Evolutionary conservation across 2,888 invertebrate genomes (phyloP).

Genomic region (Heterodera filipjevi): DNA sequence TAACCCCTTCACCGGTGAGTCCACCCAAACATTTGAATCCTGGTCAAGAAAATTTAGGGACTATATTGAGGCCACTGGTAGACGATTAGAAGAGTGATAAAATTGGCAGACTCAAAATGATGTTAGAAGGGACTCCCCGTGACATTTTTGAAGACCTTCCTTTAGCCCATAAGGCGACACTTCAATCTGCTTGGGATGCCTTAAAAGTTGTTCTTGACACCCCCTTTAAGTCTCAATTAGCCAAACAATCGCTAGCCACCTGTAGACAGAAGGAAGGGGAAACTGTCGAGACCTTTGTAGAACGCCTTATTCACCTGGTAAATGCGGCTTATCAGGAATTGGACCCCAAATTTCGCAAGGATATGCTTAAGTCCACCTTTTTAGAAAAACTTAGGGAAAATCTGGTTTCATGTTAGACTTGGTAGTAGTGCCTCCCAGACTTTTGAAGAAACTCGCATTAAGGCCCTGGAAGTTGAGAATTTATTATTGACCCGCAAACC

Average conservation of each 20-base stretch:
- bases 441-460: constrained; percentile 4
- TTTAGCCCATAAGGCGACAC: neutral
- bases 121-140: no score
- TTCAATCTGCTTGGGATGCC: neutral
- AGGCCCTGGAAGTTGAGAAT: constrained; percentile 16
- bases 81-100: neutral
- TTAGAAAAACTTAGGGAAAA: neutral
- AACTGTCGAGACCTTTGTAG: constrained; percentile 4
- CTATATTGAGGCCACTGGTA: constrained; percentile 9
- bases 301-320: constrained; percentile 9
- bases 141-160: constrained; percentile 8
- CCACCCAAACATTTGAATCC: neutral
- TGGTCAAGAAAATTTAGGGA: constrained; percentile 13
- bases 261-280: no score
- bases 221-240: no score
- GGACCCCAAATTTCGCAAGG: constrained; percentile 1
- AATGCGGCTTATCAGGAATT: constrained; percentile 14
- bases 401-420: constrained; percentile 3
- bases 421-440: constrained; percentile 9
- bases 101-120: constrained; percentile 15
- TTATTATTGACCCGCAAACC: constrained; percentile 1
- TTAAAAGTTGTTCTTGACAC: constrained; percentile 9
- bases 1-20: constrained; percentile 14
- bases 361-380: constrained; percentile 12
- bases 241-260: no score